phyloP scores from a whole-genome alignment of 2,888 invertebrate genomes.

The Halictus ligatus region DNA sequence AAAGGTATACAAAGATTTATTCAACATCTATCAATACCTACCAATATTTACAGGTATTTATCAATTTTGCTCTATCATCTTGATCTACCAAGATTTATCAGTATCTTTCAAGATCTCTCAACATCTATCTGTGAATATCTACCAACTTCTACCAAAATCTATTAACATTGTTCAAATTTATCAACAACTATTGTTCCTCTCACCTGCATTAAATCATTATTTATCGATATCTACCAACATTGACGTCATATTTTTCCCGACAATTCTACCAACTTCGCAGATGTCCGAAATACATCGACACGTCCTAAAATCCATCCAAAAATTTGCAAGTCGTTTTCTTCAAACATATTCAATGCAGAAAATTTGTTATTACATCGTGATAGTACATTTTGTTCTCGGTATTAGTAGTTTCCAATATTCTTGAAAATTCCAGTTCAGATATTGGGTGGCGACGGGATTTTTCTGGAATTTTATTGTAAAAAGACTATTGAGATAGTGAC shows the following conservation, averaged over 20 bases:
- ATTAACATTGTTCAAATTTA: background rate
- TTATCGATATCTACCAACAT: background rate
- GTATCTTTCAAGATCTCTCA: background rate
- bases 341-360: background rate
- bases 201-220: background rate
- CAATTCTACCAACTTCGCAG: background rate
- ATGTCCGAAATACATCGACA: background rate
- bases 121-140: background rate
- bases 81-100: background rate
- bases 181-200: background rate
- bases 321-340: background rate
- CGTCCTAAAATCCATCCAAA: background rate
- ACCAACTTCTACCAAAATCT: background rate
- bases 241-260: background rate
- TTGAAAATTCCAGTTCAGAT: background rate
- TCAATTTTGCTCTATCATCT: no score
- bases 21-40: no score
- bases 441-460: background rate
- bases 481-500: background rate
- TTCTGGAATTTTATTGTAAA: slow-evolving; percentile 3
- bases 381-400: background rate
- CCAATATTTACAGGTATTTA: no score
- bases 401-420: background rate
- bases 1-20: no score
- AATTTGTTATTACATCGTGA: background rate